phyloP scores from a whole-genome alignment of 2,888 invertebrate genomes.

The Meloe dianella region DNA sequence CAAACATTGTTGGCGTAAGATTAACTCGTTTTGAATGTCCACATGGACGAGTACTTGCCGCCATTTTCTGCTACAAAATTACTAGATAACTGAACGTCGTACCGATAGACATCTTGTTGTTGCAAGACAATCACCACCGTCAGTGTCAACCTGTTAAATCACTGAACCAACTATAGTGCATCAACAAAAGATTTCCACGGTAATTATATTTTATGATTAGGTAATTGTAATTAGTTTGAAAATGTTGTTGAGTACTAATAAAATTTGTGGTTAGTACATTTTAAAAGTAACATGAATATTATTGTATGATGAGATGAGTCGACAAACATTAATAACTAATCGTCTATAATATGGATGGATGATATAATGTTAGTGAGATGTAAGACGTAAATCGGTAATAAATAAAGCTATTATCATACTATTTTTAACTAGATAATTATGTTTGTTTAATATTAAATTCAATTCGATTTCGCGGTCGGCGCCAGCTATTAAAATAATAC shows the following conservation, averaged over 20 bases:
- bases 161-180: too few relatives aligned
- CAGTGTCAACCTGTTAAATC: too few relatives aligned
- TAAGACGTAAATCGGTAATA: conserved; percentile 34
- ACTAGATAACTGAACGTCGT: too few relatives aligned
- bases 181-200: not conserved
- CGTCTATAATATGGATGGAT: not conserved
- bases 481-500: conserved; percentile 45
- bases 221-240: not conserved
- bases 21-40: too few relatives aligned
- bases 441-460: conserved; percentile 50
- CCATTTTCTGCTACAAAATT: too few relatives aligned
- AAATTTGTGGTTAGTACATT: not conserved
- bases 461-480: conserved; percentile 49
- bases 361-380: too few relatives aligned
- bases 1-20: too few relatives aligned
- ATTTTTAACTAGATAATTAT: conserved; percentile 48
- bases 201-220: not conserved
- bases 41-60: too few relatives aligned
- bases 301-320: not conserved
- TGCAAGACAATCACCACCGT: too few relatives aligned
- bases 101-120: too few relatives aligned
- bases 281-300: not conserved
- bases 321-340: not conserved
- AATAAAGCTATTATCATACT: conserved; percentile 49
- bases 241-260: not conserved